Evolutionary conservation across 2,113 vertebrate species (phyloP).

Genomic region (Festucalex cinctus): DNA sequence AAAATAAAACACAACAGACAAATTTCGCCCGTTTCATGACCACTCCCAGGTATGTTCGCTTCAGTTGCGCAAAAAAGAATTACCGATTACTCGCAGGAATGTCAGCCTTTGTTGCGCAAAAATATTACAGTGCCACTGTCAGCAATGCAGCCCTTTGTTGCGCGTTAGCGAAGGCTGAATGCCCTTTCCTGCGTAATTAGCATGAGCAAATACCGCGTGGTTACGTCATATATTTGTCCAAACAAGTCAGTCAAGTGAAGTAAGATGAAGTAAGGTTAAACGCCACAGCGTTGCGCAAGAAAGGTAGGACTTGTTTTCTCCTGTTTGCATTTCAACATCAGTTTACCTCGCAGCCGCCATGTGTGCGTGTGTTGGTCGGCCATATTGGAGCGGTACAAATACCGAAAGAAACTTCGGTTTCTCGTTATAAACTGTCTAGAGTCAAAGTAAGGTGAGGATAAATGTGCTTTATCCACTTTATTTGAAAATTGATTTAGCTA

Average conservation of each 20-base stretch:
- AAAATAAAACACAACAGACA: not conserved
- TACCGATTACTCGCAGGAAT: not conserved
- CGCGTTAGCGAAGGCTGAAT: not conserved
- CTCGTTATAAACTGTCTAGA: not conserved
- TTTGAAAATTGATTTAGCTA: not conserved
- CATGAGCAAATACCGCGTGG: not conserved
- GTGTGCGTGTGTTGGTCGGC: not conserved
- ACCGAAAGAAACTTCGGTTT: not conserved
- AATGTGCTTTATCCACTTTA: not conserved
- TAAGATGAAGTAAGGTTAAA: not conserved
- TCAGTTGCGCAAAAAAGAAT: not conserved
- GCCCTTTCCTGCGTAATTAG: not conserved
- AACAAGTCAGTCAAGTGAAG: not conserved
- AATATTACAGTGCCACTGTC: not conserved
- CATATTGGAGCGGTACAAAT: not conserved
- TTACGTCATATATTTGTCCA: not conserved
- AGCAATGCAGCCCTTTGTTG: not conserved
- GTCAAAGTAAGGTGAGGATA: not conserved
- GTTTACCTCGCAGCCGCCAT: not conserved
- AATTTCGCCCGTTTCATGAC: no score
- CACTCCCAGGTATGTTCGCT: not conserved
- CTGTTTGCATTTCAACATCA: no score
- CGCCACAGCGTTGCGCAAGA: not conserved
- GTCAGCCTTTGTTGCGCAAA: slow-evolving; percentile 6
- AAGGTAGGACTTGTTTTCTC: not conserved